Evolutionary conservation across 2,113 vertebrate species (phyloP).

Genomic region (Xiphias gladius): DNA sequence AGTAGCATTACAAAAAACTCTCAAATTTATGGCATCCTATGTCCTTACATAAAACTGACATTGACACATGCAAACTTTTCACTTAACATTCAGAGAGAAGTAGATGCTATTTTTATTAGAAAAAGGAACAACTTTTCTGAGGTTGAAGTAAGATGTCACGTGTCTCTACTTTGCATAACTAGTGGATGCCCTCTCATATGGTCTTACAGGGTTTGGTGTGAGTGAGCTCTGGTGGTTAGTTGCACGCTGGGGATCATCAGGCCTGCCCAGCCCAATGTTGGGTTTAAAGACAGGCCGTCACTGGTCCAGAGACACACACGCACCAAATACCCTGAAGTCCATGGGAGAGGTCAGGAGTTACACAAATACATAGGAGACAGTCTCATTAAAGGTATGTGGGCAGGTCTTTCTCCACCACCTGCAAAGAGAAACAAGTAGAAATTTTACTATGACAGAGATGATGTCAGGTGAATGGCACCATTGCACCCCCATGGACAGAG

Average conservation of each 20-base stretch:
- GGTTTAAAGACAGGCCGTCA: conserved; percentile 92
- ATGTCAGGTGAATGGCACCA: too few relatives aligned
- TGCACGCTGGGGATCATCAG: conserved; percentile 89
- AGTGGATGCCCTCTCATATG: conserved; percentile 46
- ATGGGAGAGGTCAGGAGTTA: conserved; percentile 19
- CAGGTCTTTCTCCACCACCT: conserved; percentile 95
- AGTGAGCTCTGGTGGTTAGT: conserved; percentile 71
- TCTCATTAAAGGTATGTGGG: conserved; percentile 86
- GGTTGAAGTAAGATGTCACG: background rate
- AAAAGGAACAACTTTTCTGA: conserved; percentile 41
- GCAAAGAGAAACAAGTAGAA: conserved; percentile 23
- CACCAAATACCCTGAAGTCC: conserved; percentile 53
- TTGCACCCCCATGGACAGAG: background rate
- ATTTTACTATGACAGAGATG: background rate
- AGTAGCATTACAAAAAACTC: conserved; percentile 35
- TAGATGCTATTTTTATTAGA: background rate
- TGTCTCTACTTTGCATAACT: background rate
- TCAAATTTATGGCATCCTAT: conserved; percentile 7
- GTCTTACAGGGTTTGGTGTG: conserved; percentile 26
- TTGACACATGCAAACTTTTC: conserved; percentile 15
- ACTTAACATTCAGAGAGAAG: conserved; percentile 10
- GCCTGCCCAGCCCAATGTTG: conserved; percentile 84
- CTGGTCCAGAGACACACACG: conserved; percentile 76
- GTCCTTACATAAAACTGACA: background rate
- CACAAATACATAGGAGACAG: rapidly evolving